Percentiles rank a stretch among this genome's conserved stretches.
Evolutionary conservation across 2,888 invertebrate species (phyloP).

Genomic region (Hemicrepidius hirtus): DNA sequence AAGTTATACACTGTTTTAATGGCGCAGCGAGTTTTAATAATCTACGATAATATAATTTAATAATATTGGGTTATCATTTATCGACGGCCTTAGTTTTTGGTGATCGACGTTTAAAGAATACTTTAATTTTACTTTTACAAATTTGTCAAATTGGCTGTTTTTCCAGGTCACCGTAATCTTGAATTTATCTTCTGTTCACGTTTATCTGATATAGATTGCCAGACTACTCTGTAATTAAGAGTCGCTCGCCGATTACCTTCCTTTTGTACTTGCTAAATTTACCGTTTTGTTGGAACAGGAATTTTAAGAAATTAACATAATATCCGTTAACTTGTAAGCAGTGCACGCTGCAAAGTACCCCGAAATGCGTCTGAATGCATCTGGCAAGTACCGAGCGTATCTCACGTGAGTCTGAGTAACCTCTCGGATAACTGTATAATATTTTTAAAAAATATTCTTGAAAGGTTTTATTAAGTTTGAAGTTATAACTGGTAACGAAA

Average conservation of each 20-base stretch:
- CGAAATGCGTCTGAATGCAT: not conserved
- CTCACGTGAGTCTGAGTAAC: no score
- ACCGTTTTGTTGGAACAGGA: slow-evolving; percentile 36
- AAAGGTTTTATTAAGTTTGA: not conserved
- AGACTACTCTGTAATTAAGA: slow-evolving; percentile 46
- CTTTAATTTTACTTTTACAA: slow-evolving; percentile 15
- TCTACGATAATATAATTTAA: no score
- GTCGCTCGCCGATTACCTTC: slow-evolving; percentile 40
- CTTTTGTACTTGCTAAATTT: slow-evolving; percentile 46
- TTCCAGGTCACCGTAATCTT: slow-evolving; percentile 20
- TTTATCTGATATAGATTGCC: slow-evolving; percentile 47
- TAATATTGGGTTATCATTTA: no score
- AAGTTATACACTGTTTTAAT: no score
- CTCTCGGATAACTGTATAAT: no score
- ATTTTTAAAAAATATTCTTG: no score
- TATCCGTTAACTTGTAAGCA: slow-evolving; percentile 21
- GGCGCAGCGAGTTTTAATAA: no score
- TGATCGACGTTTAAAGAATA: slow-evolving; percentile 28
- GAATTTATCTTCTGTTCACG: slow-evolving; percentile 47
- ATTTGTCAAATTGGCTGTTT: slow-evolving; percentile 36
- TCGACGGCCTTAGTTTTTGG: no score
- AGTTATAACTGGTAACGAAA: not conserved
- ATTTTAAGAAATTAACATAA: slow-evolving; percentile 40
- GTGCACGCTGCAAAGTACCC: not conserved
- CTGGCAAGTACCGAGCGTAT: not conserved